Base-by-base conservation (phyloP, 2,888 invertebrate genomes). In the Amphiduros pacificus region DNA sequence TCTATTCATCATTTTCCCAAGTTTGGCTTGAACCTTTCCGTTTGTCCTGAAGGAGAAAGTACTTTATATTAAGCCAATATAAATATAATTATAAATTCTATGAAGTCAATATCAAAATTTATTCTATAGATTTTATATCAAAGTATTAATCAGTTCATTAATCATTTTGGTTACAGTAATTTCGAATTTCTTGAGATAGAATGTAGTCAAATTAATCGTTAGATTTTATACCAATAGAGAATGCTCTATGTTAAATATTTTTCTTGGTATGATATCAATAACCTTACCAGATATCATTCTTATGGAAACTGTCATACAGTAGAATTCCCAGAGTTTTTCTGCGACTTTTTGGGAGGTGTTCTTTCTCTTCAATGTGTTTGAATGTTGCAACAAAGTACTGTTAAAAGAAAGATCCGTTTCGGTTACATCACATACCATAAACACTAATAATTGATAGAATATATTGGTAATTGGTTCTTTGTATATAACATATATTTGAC, bases 331-430 rank as follows among this genome's bases (percentile, higher is more conserved):
- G 57, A 3, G 24, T 9, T 29, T 57, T 49, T 6, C 28, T 24
- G 20, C 49, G 48, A 4, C 20, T 32, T 22, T 31, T 57, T 3
- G 22, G 4, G 1, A n/a, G n/a, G 41, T 22, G 36, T 22, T 55
- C 55, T 9, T 24, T 5, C 41, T 29, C 14, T 6, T 57, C 57
- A n/a, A 57, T 32, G 11, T 31, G 40, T 50, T 59, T 59, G 59
- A 59, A 59, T 2, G 36, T 26, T 17, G 59, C 32, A 6, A 59
- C 41, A 40, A 59, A 48, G 59, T 40, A 59, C 59, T 59, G 59
- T 11, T 50, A 58, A 20, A 5, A 17, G 26, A 2, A 27, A 36
- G 17, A 36, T 36, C 14, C 14, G 36, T 14, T 36, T 14, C 11
- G 17, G n/a, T n/a, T n/a, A n/a, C n/a, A n/a, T n/a, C n/a, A n/a